phyloP scores from a whole-genome alignment of 1,140 invertebrate species.

The Holcopasites calliopsidis region DNA sequence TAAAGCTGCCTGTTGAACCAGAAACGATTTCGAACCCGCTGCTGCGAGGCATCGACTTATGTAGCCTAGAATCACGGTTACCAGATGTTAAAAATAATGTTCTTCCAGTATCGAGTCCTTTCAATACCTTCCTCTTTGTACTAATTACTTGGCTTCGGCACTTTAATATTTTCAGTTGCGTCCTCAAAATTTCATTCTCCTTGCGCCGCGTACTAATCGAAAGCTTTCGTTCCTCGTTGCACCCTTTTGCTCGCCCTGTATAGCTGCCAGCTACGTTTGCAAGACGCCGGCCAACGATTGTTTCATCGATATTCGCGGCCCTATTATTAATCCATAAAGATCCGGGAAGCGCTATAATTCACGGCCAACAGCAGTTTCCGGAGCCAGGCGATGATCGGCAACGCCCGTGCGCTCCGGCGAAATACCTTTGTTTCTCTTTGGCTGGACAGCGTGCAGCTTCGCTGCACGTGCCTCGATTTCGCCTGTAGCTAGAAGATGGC shows the following conservation, averaged over 20 bases:
- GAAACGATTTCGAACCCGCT: not conserved
- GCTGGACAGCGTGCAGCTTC: not conserved
- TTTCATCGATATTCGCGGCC: not conserved
- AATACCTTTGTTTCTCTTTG: not conserved
- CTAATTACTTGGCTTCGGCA: too few relatives aligned
- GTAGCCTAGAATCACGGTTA: not conserved
- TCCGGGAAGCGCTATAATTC: constrained; percentile 2
- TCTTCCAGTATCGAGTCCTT: too few relatives aligned
- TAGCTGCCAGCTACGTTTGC: not conserved
- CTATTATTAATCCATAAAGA: not conserved
- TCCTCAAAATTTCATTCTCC: too few relatives aligned
- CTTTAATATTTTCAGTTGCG: too few relatives aligned
- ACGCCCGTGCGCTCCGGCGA: not conserved
- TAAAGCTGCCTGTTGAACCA: not conserved
- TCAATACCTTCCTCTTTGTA: too few relatives aligned
- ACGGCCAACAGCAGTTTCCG: not conserved
- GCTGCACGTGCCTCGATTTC: constrained; percentile 58
- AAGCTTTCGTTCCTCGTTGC: too few relatives aligned
- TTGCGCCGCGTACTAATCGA: too few relatives aligned
- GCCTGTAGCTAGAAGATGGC: constrained; percentile 43
- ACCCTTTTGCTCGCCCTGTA: too few relatives aligned
- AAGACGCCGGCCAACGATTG: not conserved
- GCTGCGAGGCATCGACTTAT: too few relatives aligned
- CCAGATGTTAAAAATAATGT: too few relatives aligned
- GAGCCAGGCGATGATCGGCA: not conserved